These are phyloP conservation scores for Nemurella pictetii DNA, from an alignment of 2,888 invertebrate species.

Conservation along the genomic window DNA sequence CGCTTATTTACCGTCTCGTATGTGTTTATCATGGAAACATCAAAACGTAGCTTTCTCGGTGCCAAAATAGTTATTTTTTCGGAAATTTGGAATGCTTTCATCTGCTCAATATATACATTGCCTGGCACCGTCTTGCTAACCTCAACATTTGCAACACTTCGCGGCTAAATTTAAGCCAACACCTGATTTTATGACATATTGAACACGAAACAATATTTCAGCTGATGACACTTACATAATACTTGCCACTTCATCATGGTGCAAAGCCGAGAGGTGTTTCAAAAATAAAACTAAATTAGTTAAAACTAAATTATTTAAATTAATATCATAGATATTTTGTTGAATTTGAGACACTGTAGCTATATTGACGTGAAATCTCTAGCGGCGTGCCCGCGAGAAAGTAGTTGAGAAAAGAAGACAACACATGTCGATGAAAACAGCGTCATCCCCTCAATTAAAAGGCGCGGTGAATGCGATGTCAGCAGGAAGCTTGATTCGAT, in stretches of 20 bases:
- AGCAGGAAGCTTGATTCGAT: constrained; percentile 5
- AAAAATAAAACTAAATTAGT: too few species aligned
- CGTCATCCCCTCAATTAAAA: neutral
- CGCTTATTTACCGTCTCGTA: too few species aligned
- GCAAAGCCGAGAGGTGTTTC: too few species aligned
- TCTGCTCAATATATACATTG: neutral
- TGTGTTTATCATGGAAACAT: neutral
- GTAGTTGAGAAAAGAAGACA: neutral
- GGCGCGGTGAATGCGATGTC: neutral
- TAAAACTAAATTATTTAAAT: too few species aligned
- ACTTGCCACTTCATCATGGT: too few species aligned
- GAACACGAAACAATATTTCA: neutral
- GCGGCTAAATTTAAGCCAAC: neutral
- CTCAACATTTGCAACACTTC: neutral
- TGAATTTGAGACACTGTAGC: too few species aligned
- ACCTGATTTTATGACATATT: neutral
- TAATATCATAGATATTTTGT: too few species aligned
- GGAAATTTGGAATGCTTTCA: neutral
- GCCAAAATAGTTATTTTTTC: neutral
- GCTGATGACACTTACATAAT: too few species aligned
- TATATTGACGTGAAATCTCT: too few species aligned
- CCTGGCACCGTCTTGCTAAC: neutral
- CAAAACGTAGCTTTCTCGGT: neutral
- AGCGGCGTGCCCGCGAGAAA: too few species aligned
- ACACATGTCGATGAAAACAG: neutral